Evolutionary conservation across 64 coral and sea anemone species (phyloP).

Genomic region (Pocillopora damicornis): DNA sequence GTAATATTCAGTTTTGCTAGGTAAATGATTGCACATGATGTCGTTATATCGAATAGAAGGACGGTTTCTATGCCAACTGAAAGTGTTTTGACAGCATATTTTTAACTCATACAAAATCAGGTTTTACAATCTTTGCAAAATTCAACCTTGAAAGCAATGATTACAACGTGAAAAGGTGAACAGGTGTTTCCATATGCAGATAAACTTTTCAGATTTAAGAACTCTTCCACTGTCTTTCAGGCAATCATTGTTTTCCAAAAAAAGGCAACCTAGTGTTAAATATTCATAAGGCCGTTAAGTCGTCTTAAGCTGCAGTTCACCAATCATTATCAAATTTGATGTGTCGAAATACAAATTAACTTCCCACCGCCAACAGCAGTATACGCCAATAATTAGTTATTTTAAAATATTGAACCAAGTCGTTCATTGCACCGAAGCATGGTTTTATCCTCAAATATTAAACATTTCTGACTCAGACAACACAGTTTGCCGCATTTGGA

Average conservation of each 20-base stretch:
- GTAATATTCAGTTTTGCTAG: no score
- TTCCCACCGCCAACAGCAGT: neutral
- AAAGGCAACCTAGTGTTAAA: neutral
- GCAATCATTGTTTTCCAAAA: neutral
- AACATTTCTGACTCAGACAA: no score
- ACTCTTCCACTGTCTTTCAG: neutral
- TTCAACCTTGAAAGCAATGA: neutral
- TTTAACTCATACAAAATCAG: neutral
- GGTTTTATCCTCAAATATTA: neutral
- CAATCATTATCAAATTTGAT: neutral
- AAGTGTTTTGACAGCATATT: no score
- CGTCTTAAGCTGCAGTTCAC: neutral
- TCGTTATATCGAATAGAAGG: no score
- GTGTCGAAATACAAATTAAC: constrained; percentile 17
- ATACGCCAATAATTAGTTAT: neutral
- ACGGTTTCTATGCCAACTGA: no score
- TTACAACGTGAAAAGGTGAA: neutral
- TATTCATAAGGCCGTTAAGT: neutral
- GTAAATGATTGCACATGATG: no score
- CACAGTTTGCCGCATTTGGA: neutral
- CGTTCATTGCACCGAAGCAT: neutral
- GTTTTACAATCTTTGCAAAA: neutral
- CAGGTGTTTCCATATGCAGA: neutral
- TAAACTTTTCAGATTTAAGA: neutral
- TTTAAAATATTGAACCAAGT: neutral